Evolutionary conservation across 2,113 vertebrate genomes (phyloP).

Genomic region (Cyprinodon tularosa): DNA sequence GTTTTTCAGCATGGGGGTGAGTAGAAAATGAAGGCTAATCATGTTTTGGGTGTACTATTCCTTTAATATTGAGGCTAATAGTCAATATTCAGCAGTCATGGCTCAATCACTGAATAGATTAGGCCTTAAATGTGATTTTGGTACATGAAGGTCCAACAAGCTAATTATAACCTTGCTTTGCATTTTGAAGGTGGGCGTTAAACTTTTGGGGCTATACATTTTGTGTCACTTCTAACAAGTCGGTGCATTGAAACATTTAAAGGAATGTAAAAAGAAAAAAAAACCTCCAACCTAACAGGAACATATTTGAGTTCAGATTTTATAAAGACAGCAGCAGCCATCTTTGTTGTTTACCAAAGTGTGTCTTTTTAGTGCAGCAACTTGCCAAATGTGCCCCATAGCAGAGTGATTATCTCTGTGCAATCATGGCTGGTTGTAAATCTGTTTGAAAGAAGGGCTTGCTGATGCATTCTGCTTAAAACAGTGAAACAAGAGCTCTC

Average conservation of each 20-base stretch:
- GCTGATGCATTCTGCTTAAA: not conserved
- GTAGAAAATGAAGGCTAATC: too few relatives aligned
- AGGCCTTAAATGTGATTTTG: too few relatives aligned
- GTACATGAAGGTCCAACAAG: not conserved
- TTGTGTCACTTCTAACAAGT: not conserved
- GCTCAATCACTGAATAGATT: too few relatives aligned
- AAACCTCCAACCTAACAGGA: not conserved
- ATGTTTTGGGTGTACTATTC: too few relatives aligned
- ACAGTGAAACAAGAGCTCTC: not conserved
- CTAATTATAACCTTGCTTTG: not conserved
- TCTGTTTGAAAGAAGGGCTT: not conserved
- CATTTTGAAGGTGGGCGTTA: not conserved
- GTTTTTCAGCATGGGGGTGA: too few relatives aligned
- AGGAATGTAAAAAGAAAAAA: too few relatives aligned
- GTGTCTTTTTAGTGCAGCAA: not conserved
- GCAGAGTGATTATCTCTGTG: not conserved
- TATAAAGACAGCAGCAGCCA: not conserved
- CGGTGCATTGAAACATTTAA: too few relatives aligned
- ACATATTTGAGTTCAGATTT: not conserved
- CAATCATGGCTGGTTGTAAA: not conserved
- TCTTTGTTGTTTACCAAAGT: conserved; percentile 3
- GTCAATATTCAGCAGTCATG: too few relatives aligned
- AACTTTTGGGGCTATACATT: not conserved
- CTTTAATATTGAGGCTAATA: too few relatives aligned
- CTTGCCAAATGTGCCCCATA: not conserved